Evolutionary conservation across 2,113 vertebrate genomes (phyloP), one percentile per base, ranked within the genome.

Genomic region (Nipponia nippon): DNA sequence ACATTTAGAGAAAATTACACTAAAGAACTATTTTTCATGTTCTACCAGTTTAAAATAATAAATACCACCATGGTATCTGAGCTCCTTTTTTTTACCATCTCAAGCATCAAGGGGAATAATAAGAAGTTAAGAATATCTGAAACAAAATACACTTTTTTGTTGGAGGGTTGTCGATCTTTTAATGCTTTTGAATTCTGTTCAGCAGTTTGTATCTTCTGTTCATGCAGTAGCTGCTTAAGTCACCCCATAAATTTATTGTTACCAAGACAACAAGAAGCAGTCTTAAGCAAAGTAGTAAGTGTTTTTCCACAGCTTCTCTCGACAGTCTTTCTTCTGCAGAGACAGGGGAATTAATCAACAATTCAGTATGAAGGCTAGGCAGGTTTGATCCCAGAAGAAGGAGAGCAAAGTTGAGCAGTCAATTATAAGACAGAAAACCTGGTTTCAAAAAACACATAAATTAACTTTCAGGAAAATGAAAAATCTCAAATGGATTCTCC

Each of bases 231-330:
- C 84, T 67, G 95, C 80, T 84, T 27, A 89, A 87, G 69, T 77
- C 92, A 94, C 52, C 83, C 92, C 92, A 86, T 93, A 93, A 88
- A 93, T 96, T 88, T 81, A 78, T 83, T 70, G 95, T 95, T 96
- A 87, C 97, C 95, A 95, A 87, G 96, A 90, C 96, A 95, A 97
- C 96, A 84, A 95, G 93, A 59, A 94, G 90, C 77, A 87, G 91
- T 56, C 94, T 94, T 91, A 95, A 89, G 92, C 84, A 80, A 81
- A 95, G 91, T 46, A 95, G 10, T 83, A 88, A 77, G 79, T 38
- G 50, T 55, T 93, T 85, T 93, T 93, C 84, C 83, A 88, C 47
- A 87, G 83, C 86, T 87, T n/a, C 47, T 67, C 83, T 75, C 7
- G 0, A 38, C 11, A 83, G 42, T 38, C 38, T 87, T 94, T 75